phyloP scores from a whole-genome alignment of 2,797 vertebrate genomes.

The Enoplosus armatus region DNA sequence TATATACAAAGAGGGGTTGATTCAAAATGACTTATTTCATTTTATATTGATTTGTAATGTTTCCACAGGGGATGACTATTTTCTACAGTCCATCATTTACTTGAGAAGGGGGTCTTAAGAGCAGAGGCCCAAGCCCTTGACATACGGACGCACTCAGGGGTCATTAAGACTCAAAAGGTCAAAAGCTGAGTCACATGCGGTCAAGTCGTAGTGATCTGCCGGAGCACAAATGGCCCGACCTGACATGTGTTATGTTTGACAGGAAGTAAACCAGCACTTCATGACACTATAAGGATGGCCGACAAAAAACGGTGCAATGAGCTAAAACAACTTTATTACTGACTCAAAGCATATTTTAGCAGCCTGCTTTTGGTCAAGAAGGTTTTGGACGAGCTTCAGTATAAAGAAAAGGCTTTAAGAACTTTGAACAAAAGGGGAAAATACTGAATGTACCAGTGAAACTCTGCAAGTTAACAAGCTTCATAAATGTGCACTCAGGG shows the following conservation, averaged over 20 bases:
- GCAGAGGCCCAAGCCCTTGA: constrained; percentile 57
- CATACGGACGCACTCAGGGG: constrained; percentile 66
- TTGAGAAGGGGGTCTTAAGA: constrained; percentile 38
- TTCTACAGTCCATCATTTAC: constrained; percentile 58
- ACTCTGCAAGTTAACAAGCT: constrained; percentile 69
- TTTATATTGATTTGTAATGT: constrained; percentile 59
- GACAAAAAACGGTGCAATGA: constrained; percentile 18
- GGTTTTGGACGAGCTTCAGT: constrained; percentile 19
- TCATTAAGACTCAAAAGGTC: constrained; percentile 78
- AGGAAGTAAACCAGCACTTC: constrained; percentile 50
- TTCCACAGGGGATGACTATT: constrained; percentile 46
- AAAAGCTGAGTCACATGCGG: constrained; percentile 65
- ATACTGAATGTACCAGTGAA: constrained; percentile 48
- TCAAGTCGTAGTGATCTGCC: constrained; percentile 63
- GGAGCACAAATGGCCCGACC: constrained; percentile 45
- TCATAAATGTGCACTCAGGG: constrained; percentile 70
- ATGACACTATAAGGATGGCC: constrained; percentile 16
- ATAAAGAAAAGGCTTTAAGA: constrained; percentile 26
- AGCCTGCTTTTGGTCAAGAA: not conserved
- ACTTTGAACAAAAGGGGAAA: constrained; percentile 48
- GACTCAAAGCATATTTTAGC: constrained; percentile 18
- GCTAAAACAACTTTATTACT: constrained; percentile 26
- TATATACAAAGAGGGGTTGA: constrained; percentile 37
- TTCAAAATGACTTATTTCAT: constrained; percentile 53
- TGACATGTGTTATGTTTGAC: constrained; percentile 46